Evolutionary conservation across 2,888 invertebrate genomes (phyloP), one percentile per base, ranked within the genome.

Genomic region (Heliconius charithonia): DNA sequence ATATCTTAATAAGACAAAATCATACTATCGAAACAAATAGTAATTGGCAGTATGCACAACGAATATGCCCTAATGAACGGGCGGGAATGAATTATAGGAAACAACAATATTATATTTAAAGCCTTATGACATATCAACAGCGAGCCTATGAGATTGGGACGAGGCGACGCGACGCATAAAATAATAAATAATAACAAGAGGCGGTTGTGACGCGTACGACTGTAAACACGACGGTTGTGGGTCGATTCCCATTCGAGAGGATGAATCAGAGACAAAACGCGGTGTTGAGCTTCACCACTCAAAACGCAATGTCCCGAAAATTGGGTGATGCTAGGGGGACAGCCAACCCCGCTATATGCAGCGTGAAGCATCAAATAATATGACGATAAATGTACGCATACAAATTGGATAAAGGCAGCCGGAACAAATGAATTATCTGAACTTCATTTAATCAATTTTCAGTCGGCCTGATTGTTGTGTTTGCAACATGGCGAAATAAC

Each of bases 381-480:
- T 56, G 51, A 32, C 65, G 16, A 62, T 62, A 62, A 63, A 41
- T 45, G 25, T 56, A 67, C 59, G 59, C 19, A 63, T 59, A 76
- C 66, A 45, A 78, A 78, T 66, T 65, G 65, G 45, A 78, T 78
- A 67, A 78, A 74, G 66, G 27, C 63, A 41, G 73, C 74, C 73
- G 66, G 67, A 73, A 74, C 77, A 78, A 78, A 78, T 74, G 67
- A 78, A 77, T 75, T 76, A 76, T 62, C 63, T 56, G 65, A 74
- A 79, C 45, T 79, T 62, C 37, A 75, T 79, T 75, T 72, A 81
- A 79, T 81, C 75, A 79, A 75, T 70, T 79, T 80, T 76, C 69
- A 63, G 76, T 77, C n/a, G 41, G 41, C 0, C 41, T 76, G 75
- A 78, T 78, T 79, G 77, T 81, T 79, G 78, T 78, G 72, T 74